Conservation (phyloP, 2,113 vertebrate species). For the Actenoides hombroni region DNA sequence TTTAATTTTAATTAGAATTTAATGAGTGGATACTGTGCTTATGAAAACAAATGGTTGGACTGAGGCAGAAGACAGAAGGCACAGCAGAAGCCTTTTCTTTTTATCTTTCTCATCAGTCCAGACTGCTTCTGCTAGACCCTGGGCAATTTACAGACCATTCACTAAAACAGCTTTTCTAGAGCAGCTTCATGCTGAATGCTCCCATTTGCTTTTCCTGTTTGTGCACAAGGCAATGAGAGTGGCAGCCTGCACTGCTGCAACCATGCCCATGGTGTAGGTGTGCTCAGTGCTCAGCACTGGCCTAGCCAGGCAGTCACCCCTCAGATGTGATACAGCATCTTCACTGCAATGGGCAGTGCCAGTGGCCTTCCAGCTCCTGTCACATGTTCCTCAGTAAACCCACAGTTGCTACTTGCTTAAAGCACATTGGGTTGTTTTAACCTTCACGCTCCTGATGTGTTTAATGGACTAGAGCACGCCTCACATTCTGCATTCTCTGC, state of each 20-base stretch:
- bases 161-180: background rate
- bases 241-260: background rate
- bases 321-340: accelerated
- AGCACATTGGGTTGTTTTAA: background rate
- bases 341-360: background rate
- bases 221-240: background rate
- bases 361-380: background rate
- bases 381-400: accelerated
- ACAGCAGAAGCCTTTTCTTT: background rate
- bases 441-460: background rate
- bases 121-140: background rate
- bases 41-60: background rate
- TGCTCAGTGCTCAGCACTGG: background rate
- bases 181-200: background rate
- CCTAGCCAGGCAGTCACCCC: accelerated
- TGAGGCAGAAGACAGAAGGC: background rate
- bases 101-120: background rate
- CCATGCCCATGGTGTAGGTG: accelerated
- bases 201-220: background rate
- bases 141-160: background rate
- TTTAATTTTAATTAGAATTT: background rate
- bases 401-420: background rate
- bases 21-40: background rate
- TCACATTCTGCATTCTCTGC: background rate
- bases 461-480: background rate